Evolutionary conservation across 2,888 invertebrate genomes (phyloP).

Genomic region (Eledona agricola): DNA sequence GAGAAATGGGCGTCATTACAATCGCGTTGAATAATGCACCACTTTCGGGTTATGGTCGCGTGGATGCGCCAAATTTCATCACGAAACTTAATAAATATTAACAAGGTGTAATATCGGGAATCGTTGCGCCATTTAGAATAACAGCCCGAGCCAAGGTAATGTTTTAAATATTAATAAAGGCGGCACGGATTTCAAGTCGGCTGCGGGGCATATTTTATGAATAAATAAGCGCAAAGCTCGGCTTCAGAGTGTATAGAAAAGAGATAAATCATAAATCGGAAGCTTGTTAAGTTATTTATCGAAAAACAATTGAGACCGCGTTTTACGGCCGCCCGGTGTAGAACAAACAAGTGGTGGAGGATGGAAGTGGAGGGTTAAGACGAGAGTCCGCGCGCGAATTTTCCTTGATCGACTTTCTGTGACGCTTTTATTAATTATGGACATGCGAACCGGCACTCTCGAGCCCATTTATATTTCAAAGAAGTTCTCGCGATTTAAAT

Average conservation of each 20-base stretch:
- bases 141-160: constrained; percentile 39
- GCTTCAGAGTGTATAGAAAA: constrained; percentile 30
- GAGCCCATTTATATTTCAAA: constrained; percentile 49
- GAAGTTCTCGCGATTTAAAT: constrained; percentile 41
- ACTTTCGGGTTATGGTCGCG: no score
- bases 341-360: no score
- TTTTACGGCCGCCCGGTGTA: no score
- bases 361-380: no score
- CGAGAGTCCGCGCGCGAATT: no score
- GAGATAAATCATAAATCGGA: constrained; percentile 35
- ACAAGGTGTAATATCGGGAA: constrained; percentile 44
- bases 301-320: constrained; percentile 37
- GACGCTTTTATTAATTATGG: constrained; percentile 34
- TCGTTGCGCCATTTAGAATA: constrained; percentile 43
- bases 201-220: constrained; percentile 41
- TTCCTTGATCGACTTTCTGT: constrained; percentile 33
- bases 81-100: constrained; percentile 42
- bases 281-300: constrained; percentile 36
- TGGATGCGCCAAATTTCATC: constrained; percentile 39
- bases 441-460: constrained; percentile 33
- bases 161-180: constrained; percentile 45
- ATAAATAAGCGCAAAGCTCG: constrained; percentile 30
- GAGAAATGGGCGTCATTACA: no score
- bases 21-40: no score
- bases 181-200: constrained; percentile 41